Evolutionary conservation across 2,797 vertebrate genomes (phyloP).

Genomic region (Pseudochirops cupreus): DNA sequence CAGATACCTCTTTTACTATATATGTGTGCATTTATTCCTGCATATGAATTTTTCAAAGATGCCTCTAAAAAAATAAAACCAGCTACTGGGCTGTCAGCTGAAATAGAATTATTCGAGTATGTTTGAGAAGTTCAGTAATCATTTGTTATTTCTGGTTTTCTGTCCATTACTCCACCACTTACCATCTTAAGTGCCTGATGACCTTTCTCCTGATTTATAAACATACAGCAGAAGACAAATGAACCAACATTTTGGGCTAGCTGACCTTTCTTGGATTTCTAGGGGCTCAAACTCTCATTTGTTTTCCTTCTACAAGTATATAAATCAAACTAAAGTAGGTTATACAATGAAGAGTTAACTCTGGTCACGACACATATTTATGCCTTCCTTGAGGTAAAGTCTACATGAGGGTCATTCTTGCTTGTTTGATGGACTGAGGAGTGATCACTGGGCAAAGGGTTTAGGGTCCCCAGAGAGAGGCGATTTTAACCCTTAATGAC

Average conservation of each 20-base stretch:
- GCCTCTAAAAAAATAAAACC: slow-evolving; percentile 22
- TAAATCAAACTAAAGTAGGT: slow-evolving; percentile 62
- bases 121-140: slow-evolving; percentile 50
- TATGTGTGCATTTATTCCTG: background rate
- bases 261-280: slow-evolving; percentile 60
- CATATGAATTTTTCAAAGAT: background rate
- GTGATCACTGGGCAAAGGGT: slow-evolving; percentile 8
- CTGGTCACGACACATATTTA: slow-evolving; percentile 21
- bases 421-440: background rate
- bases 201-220: slow-evolving; percentile 69
- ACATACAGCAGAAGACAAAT: slow-evolving; percentile 60
- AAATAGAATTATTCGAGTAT: slow-evolving; percentile 44
- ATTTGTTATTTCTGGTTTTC: slow-evolving; percentile 61
- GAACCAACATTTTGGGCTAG: slow-evolving; percentile 2
- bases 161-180: slow-evolving; percentile 59
- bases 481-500: slow-evolving; percentile 31
- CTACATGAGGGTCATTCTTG: background rate
- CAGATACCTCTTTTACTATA: background rate
- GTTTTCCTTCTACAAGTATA: slow-evolving; percentile 57
- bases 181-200: slow-evolving; percentile 43
- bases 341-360: slow-evolving; percentile 47
- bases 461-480: background rate
- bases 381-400: slow-evolving; percentile 44
- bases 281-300: slow-evolving; percentile 50
- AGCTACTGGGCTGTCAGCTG: slow-evolving; percentile 1